Evolutionary conservation across 2,888 invertebrate genomes (phyloP).

Genomic region (Endomychus coccineus): DNA sequence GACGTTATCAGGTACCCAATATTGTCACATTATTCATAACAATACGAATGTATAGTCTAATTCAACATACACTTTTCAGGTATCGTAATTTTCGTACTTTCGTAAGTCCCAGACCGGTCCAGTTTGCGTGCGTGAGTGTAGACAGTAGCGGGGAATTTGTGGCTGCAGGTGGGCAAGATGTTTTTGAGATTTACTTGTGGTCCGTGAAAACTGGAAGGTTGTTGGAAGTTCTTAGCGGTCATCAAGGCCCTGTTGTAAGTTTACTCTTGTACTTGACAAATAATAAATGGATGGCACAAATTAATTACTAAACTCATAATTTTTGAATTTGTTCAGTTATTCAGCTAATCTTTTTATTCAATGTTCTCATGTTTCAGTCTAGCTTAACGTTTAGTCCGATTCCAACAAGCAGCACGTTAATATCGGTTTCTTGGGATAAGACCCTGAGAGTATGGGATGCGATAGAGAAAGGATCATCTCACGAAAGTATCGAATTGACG

Average conservation of each 20-base stretch:
- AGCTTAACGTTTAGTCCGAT: slow-evolving; percentile 73
- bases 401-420: slow-evolving; percentile 64
- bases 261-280: neutral
- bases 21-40: neutral
- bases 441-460: slow-evolving; percentile 89
- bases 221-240: slow-evolving; percentile 84
- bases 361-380: slow-evolving; percentile 25
- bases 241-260: slow-evolving; percentile 81
- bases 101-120: slow-evolving; percentile 83
- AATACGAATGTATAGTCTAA: slow-evolving; percentile 1
- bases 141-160: slow-evolving; percentile 89
- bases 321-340: neutral
- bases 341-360: neutral
- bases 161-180: slow-evolving; percentile 90
- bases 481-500: slow-evolving; percentile 71
- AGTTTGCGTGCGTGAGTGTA: slow-evolving; percentile 83
- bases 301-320: neutral
- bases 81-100: slow-evolving; percentile 98
- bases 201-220: slow-evolving; percentile 87
- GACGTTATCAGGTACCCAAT: slow-evolving; percentile 71
- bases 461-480: slow-evolving; percentile 69
- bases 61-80: slow-evolving; percentile 45
- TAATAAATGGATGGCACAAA: neutral
- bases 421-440: slow-evolving; percentile 93
- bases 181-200: slow-evolving; percentile 95